These are phyloP conservation scores for Podarcis raffonei DNA, from an alignment of 2,113 vertebrate genomes.

Conservation along the genomic window DNA sequence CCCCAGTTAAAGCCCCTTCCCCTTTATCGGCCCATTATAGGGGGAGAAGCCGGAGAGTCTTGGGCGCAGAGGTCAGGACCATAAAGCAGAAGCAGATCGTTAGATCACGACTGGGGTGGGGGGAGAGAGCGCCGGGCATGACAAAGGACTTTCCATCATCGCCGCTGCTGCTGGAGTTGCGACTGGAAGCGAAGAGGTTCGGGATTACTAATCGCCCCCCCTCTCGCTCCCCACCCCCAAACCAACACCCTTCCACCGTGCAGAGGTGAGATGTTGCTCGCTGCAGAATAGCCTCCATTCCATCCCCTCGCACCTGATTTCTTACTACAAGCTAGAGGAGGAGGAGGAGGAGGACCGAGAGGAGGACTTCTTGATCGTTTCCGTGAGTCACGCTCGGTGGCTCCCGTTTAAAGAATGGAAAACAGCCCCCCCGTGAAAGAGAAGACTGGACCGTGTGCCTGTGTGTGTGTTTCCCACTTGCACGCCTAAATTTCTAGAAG, in stretches of 20 bases:
- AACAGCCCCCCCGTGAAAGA: background rate
- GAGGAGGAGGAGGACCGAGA: background rate
- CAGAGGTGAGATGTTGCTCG: background rate
- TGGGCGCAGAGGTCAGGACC: conserved; percentile 68
- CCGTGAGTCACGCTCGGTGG: fast-evolving
- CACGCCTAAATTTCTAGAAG: background rate
- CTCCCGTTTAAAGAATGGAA: background rate
- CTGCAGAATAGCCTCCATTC: background rate
- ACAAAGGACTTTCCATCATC: conserved; percentile 67
- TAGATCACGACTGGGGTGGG: conserved; percentile 60
- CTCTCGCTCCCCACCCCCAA: conserved; percentile 16
- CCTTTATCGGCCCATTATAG: conserved; percentile 66
- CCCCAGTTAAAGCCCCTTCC: conserved; percentile 73
- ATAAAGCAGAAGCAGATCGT: conserved; percentile 72
- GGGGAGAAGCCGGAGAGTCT: conserved; percentile 53
- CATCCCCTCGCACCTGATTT: background rate
- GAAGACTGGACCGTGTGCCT: background rate
- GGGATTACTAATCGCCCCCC: conserved; percentile 47
- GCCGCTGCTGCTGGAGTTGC: background rate
- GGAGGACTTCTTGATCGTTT: background rate
- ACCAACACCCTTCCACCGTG: conserved; percentile 31
- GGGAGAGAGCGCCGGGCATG: conserved; percentile 63
- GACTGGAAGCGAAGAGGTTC: conserved; percentile 27
- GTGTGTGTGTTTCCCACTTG: background rate
- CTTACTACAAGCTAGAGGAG: background rate